These are phyloP conservation scores for Gerris lacustris DNA, from an alignment of 2,888 invertebrate species.

Conservation along the genomic window DNA sequence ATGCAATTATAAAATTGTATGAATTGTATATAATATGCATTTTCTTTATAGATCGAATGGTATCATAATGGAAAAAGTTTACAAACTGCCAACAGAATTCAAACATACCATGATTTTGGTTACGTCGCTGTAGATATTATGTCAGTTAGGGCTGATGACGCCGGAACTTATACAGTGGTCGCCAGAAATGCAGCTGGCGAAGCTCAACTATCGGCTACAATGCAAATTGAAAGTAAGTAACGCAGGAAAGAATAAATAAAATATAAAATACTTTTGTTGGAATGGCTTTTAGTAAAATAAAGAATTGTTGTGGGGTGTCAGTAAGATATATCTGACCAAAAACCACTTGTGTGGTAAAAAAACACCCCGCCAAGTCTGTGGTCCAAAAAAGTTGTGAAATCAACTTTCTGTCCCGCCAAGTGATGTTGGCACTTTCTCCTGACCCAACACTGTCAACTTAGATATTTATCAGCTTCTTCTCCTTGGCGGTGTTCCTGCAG, in stretches of 20 bases:
- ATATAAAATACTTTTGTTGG: no score
- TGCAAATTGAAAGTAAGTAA: conserved; percentile 78
- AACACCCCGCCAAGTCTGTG: no score
- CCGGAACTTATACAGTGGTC: conserved; percentile 84
- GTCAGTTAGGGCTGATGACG: conserved; percentile 82
- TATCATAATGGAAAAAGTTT: conserved; percentile 89
- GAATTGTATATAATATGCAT: background rate
- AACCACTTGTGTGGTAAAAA: no score
- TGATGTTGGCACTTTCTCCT: no score
- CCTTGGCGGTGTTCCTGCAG: no score
- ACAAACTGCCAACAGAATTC: conserved; percentile 77
- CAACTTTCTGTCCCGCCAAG: no score
- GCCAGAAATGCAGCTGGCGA: conserved; percentile 85
- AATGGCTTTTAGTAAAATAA: no score
- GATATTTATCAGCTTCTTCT: no score
- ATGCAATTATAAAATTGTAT: background rate
- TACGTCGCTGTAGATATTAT: conserved; percentile 91
- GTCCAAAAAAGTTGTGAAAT: no score
- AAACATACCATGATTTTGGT: conserved; percentile 91
- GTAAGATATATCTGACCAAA: no score
- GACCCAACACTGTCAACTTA: no score
- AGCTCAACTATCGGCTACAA: conserved; percentile 67
- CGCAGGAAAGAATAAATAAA: background rate
- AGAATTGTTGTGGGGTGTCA: no score
- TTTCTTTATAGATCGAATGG: conserved; percentile 65